Evolutionary conservation across 2,797 vertebrate species (phyloP), one percentile per base, ranked within the genome.

Genomic region (Phalanger gymnotis): DNA sequence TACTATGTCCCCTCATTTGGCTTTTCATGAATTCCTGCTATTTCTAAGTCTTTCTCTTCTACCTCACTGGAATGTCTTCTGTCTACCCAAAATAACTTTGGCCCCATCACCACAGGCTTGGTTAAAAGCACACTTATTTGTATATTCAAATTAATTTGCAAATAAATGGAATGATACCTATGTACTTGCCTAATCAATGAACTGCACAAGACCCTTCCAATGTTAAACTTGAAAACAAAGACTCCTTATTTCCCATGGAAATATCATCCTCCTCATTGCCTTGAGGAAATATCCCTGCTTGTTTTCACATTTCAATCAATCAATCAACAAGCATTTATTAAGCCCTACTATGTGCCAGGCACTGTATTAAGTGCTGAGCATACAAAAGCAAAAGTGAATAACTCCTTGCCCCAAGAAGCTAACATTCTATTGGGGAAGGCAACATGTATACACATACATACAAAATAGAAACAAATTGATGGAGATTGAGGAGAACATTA

Each of bases 151-250:
- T 30, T 95, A 94, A 94, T 34, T 92, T 56, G 90, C 34, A 96
- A 98, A 97, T n/a, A 96, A 97, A 94, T 56, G 11, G 19, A 93
- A 1, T 0, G 0, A 90, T 96, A 96, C 14, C 52, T 97, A 51
- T 12, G 11, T 53, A 81, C 81, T 28, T 96, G 54, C 96, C 66
- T 95, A 90, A 66, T 53, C 57, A 30, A 81, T 87, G 57, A 97
- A 91, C 47, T 73, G 55, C 91, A 28, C 56, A 95, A 96, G 10
- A 28, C 93, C 57, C 81, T 97, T 94, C 94, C 40, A 95, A 93
- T 27, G 87, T 61, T 95, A 97, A 96, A 95, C 96, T 53, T 87
- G 47, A 55, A 93, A 16, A 96, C 96, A 95, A 91, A 94, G 90
- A 94, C 92, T 93, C 47, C 91, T 66, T 53, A 61, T 51, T 90